These are phyloP conservation scores for Dendrolimus punctatus DNA, from an alignment of 1,140 invertebrate genomes.

Conservation along the genomic window DNA sequence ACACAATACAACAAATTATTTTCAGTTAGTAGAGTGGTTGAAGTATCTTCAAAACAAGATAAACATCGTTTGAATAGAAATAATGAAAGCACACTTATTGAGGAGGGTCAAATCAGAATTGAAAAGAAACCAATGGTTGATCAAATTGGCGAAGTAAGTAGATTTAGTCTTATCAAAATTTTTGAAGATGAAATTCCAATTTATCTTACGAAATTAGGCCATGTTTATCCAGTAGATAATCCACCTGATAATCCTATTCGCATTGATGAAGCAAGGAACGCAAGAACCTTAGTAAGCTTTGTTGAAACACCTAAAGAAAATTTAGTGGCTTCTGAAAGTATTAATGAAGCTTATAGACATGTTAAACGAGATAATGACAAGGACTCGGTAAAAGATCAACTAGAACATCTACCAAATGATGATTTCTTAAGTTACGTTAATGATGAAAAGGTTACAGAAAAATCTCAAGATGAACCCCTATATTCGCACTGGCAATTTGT, in stretches of 20 bases:
- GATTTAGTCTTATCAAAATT: conserved; percentile 77
- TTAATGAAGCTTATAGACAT: conserved; percentile 66
- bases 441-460: conserved; percentile 46
- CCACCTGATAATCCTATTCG: conserved; percentile 65
- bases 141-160: conserved; percentile 78
- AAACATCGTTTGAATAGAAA: conserved; percentile 73
- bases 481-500: conserved; percentile 56
- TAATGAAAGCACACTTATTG: conserved; percentile 68
- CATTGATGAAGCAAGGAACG: conserved; percentile 68
- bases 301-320: conserved; percentile 61
- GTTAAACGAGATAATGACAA: conserved; percentile 30
- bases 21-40: conserved; percentile 77
- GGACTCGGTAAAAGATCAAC: conserved; percentile 18
- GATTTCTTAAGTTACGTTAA: conserved; percentile 56
- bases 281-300: conserved; percentile 56
- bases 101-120: conserved; percentile 66
- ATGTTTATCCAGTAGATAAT: conserved; percentile 67
- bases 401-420: conserved; percentile 41
- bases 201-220: conserved; percentile 65
- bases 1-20: conserved; percentile 74
- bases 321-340: conserved; percentile 65
- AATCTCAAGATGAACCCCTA: conserved; percentile 25
- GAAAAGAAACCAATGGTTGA: conserved; percentile 74
- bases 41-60: conserved; percentile 75
- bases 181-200: conserved; percentile 72